A percentile compares a stretch with the other conserved stretches of the same genome.
Evolutionary conservation across 2,888 invertebrate species (phyloP).

Genomic region (Anthrax anthrax): DNA sequence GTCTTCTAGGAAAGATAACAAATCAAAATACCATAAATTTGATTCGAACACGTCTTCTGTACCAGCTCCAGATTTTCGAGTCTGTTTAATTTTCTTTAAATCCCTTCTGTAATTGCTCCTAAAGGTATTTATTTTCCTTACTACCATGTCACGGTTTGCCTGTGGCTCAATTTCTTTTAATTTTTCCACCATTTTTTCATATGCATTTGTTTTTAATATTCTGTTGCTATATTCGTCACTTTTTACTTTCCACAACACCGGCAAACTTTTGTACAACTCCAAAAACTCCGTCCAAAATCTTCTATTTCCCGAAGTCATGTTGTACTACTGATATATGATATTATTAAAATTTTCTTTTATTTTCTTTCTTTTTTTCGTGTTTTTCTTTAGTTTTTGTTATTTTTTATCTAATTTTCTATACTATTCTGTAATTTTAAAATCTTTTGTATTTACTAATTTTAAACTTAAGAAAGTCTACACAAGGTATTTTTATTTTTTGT

Average conservation of each 20-base stretch:
- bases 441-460: too few species aligned
- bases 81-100: not conserved
- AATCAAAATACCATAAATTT: not conserved
- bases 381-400: too few species aligned
- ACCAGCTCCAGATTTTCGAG: not conserved
- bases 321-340: too few species aligned
- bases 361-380: too few species aligned
- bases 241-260: conserved; percentile 13
- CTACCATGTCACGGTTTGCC: conserved; percentile 9
- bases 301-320: too few species aligned
- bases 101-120: not conserved
- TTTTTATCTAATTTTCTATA: too few species aligned
- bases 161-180: conserved; percentile 9
- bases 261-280: conserved; percentile 10
- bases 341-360: too few species aligned
- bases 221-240: conserved; percentile 12
- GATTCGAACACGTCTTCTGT: not conserved
- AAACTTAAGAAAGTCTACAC: too few species aligned
- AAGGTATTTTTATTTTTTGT: too few species aligned
- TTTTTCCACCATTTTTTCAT: conserved; percentile 9
- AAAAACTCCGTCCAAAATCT: conserved; percentile 13
- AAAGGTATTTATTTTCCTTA: not conserved
- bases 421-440: too few species aligned
- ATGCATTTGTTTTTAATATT: conserved; percentile 9
- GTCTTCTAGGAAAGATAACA: not conserved